Base-by-base conservation (phyloP, 2,888 invertebrate species). In the Xylophagus ater region DNA sequence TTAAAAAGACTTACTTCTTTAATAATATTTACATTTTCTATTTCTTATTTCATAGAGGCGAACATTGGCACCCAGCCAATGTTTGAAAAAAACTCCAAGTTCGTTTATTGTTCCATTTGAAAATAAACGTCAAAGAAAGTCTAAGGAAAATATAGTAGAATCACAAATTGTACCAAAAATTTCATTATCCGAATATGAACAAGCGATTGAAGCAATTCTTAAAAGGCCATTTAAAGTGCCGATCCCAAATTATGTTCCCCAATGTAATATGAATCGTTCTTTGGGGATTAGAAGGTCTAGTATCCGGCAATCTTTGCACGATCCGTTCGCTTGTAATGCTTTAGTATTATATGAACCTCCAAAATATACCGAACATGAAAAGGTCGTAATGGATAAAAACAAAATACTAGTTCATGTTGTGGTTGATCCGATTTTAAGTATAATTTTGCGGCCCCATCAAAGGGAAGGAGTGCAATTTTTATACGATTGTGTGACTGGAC, bases 391-490 rank as follows among this genome's bases (percentile, higher is more conserved):
- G 60, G 83, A 82, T 52, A 69, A 73, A 60, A 68, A 58, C 37
- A 70, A 72, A 44, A 60, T 74, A 8, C 45, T 53, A 18, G 96
- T 98, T 1, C 96, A 97, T 59, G 93, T 98, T 2, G 98, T 98
- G 0, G 94, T 98, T 0, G 98, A 98, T 70, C 98, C 98, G 0
- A 60, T 84, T 2, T 68, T 99, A 3, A 83, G 87, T 12, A 85
- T 87, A 57, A 75, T 97, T 41, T 67, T 98, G 3, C 70, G 98
- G 33, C 97, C 98, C 1, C 98, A 98, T 77, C 98, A 98, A 62
- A 75, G 97, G 48, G 97, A 98, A 58, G 98, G 98, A 23, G 97
- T 98, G 0, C 88, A 88, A 58, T 98, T 98, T 60, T 96, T 98
- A 94, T 98, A 93, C 58, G 94, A 98, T 59, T 98, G 97, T 68